Base-by-base conservation (phyloP, 2,113 vertebrate species). In the Peromyscus maniculatus region DNA sequence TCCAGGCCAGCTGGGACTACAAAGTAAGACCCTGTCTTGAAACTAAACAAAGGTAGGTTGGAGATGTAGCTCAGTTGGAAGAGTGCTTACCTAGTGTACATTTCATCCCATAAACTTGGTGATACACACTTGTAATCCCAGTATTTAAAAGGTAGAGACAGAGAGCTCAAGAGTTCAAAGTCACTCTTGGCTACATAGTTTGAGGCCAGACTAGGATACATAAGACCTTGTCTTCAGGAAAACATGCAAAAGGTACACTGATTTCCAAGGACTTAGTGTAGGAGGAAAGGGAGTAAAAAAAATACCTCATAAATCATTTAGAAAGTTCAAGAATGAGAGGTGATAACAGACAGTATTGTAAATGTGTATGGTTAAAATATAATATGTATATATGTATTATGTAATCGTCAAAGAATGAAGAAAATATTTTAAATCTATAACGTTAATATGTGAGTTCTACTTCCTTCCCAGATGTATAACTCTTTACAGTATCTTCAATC, bases 401-500 rank as follows among this genome's bases (percentile, higher is more conserved):
- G 12, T 31, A 78, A 52, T 52, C 52, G 26, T 31, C 77, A 78
- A 49, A 52, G 77, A 78, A 77, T 46, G 24, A 77, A 77, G 39
- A 77, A 77, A 46, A 46, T 26, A 46, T 77, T 77, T 46, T 46
- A 77, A 77, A 78, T 78, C 10, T 21, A 52, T 71, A 87, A 52
- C n/a, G 4, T 71, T 89, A 98, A 16, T 96, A 95, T 0, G 52
- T 97, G 98, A 98, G 95, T 78, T 91, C 64, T 98, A 97, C 97
- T 97, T 97, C 97, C 97, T 96, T 98, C 98, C 49, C 69, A 84
- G 92, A 94, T 96, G 95, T 84, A 96, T 97, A 97, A 67, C 93
- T 97, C 88, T 69, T 82, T 13, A 7, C 11, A 15, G 22, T 72
- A 15, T 89, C 31, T 59, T 36, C 57, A 82, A 57, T 46, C 11